Evolutionary conservation across 2,888 invertebrate species (phyloP).

Genomic region (Cataglyphis livida): DNA sequence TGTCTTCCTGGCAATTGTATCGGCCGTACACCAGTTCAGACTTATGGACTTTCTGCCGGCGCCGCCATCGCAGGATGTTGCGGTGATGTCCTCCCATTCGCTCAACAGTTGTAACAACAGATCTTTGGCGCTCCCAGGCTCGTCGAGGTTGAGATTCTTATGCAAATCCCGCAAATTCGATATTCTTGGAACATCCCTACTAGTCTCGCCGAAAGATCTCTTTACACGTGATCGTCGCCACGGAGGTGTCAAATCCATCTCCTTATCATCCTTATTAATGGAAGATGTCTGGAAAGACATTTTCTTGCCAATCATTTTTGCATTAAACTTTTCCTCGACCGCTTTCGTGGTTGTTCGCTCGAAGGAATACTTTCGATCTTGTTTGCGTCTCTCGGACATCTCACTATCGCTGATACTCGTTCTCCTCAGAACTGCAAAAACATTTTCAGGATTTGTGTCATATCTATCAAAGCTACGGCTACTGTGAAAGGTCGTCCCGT

Average conservation of each 20-base stretch:
- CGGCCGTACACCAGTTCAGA: conserved; percentile 91
- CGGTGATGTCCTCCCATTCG: conserved; percentile 90
- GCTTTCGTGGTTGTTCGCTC: conserved; percentile 9
- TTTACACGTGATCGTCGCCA: conserved; percentile 81
- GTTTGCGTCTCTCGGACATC: conserved; percentile 20
- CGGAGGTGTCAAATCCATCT: conserved; percentile 82
- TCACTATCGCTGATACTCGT: conserved; percentile 27
- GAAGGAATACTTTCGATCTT: not conserved
- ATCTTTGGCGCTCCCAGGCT: conserved; percentile 89
- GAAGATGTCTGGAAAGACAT: not conserved
- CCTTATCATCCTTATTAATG: conserved; percentile 46
- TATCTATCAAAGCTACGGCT: conserved; percentile 73
- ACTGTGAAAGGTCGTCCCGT: conserved; percentile 83
- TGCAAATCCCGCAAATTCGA: conserved; percentile 81
- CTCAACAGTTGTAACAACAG: conserved; percentile 91
- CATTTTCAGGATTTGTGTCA: conserved; percentile 38
- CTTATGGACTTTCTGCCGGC: conserved; percentile 89
- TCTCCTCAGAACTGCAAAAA: conserved; percentile 62
- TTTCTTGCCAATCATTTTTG: not conserved
- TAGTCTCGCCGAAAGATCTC: conserved; percentile 82
- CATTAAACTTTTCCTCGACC: conserved; percentile 25
- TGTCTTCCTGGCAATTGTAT: conserved; percentile 91
- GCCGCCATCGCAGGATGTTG: conserved; percentile 86
- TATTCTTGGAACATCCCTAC: conserved; percentile 83
- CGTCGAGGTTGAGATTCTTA: conserved; percentile 81